Conservation (phyloP, 2,797 vertebrate genomes). For the Orestias chungarensis region DNA sequence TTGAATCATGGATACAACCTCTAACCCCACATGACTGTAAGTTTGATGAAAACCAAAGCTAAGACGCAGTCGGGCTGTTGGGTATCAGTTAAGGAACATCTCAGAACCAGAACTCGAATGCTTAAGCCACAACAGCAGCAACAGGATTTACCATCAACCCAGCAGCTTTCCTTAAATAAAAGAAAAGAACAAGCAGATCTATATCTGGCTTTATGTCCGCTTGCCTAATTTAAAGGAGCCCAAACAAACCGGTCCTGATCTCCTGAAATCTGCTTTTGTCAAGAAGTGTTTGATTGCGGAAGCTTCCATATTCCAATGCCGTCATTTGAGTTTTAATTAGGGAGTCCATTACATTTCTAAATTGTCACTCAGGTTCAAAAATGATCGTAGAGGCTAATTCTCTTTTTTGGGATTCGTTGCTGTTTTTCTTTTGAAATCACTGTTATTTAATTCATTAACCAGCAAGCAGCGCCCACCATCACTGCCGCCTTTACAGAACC, state of each 20-base stretch:
- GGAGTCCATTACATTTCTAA: constrained; percentile 44
- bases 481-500: constrained; percentile 87
- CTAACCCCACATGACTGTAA: constrained; percentile 10
- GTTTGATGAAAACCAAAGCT: constrained; percentile 22
- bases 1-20: constrained; percentile 2
- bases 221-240: background rate
- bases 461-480: constrained; percentile 97
- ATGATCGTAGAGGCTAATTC: constrained; percentile 30
- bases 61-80: constrained; percentile 11
- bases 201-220: constrained; percentile 2
- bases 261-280: constrained; percentile 58
- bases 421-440: constrained; percentile 61
- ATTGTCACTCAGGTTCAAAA: constrained; percentile 41
- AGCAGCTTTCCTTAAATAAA: constrained; percentile 4
- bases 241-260: constrained; percentile 12
- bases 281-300: constrained; percentile 75
- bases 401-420: constrained; percentile 62
- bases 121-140: constrained; percentile 34
- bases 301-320: constrained; percentile 69
- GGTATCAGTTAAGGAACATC: constrained; percentile 6
- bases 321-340: constrained; percentile 56
- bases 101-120: constrained; percentile 6
- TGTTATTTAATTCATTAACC: constrained; percentile 75
- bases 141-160: constrained; percentile 33
- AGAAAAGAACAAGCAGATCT: constrained; percentile 3